A percentile compares a stretch with the other conserved stretches of the same genome.
Evolutionary conservation across 1,140 invertebrate genomes (phyloP).

Genomic region (Steinernema khuongi): DNA sequence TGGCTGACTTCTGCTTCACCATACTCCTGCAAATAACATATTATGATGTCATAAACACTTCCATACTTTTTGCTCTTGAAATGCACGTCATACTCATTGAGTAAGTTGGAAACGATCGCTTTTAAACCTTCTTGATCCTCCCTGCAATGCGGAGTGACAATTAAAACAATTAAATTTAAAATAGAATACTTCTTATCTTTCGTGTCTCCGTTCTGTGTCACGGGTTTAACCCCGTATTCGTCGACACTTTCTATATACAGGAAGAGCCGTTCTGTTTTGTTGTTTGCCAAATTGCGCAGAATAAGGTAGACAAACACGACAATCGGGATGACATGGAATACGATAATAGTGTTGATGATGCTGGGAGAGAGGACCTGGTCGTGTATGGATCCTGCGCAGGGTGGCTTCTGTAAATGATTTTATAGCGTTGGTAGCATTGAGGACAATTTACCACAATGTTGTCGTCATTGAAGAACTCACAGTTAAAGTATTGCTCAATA

Average conservation of each 20-base stretch:
- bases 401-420: slow-evolving; percentile 41
- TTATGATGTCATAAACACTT: not conserved
- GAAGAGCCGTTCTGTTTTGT: slow-evolving; percentile 45
- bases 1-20: slow-evolving; percentile 1
- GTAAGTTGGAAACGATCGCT: not conserved
- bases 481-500: slow-evolving; percentile 51
- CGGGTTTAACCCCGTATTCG: not conserved
- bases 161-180: not conserved
- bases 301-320: slow-evolving; percentile 45
- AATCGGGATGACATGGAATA: slow-evolving; percentile 45
- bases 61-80: slow-evolving; percentile 10
- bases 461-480: slow-evolving; percentile 52
- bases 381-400: slow-evolving; percentile 49
- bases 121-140: slow-evolving; percentile 3
- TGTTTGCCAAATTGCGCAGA: slow-evolving; percentile 41
- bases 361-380: slow-evolving; percentile 47
- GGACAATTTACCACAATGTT: slow-evolving; percentile 41
- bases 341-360: slow-evolving; percentile 42
- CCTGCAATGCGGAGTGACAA: not conserved
- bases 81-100: slow-evolving; percentile 7
- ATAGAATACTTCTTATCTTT: not conserved
- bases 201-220: not conserved
- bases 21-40: not conserved
- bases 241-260: slow-evolving; percentile 48
- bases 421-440: slow-evolving; percentile 5